These are phyloP conservation scores for Amblyopsis rosae DNA, from an alignment of 2,113 vertebrate genomes.

Conservation along the genomic window DNA sequence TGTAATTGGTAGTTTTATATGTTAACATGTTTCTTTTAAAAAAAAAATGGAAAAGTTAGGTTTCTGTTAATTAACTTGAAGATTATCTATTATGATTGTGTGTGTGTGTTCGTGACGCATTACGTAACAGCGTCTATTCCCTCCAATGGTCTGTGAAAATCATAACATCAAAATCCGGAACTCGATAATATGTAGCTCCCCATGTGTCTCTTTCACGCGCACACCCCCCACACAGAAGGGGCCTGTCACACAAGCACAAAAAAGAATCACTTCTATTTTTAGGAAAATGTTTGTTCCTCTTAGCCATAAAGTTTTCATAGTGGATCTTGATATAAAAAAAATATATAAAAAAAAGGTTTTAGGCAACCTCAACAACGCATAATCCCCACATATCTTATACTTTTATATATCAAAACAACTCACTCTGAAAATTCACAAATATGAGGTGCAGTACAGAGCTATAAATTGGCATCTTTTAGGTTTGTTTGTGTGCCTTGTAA, in stretches of 20 bases:
- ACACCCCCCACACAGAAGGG: slow-evolving; percentile 20
- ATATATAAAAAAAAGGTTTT: neutral
- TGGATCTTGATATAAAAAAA: slow-evolving; percentile 49
- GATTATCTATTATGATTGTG: neutral
- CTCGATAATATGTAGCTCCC: slow-evolving; percentile 3
- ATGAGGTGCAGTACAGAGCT: slow-evolving; percentile 52
- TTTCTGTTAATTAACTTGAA: neutral
- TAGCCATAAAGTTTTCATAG: slow-evolving; percentile 44
- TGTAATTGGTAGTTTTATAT: slow-evolving; percentile 72
- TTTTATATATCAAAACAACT: slow-evolving; percentile 69
- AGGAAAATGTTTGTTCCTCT: slow-evolving; percentile 45
- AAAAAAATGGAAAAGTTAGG: too few relatives aligned
- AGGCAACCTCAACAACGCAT: slow-evolving; percentile 58
- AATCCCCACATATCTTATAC: slow-evolving; percentile 13
- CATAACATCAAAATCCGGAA: slow-evolving; percentile 55
- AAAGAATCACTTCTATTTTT: slow-evolving; percentile 21
- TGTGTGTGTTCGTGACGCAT: slow-evolving; percentile 14
- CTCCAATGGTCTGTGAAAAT: slow-evolving; percentile 58
- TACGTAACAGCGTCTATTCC: slow-evolving; percentile 54
- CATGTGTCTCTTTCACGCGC: neutral
- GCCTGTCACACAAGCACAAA: slow-evolving; percentile 5
- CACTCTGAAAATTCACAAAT: slow-evolving; percentile 67
- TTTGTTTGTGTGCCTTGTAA: slow-evolving; percentile 73
- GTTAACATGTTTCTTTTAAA: slow-evolving; percentile 39
- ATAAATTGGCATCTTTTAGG: slow-evolving; percentile 75